Base-by-base conservation (phyloP, 1,140 invertebrate species). In the Xylocopa sonorina region DNA sequence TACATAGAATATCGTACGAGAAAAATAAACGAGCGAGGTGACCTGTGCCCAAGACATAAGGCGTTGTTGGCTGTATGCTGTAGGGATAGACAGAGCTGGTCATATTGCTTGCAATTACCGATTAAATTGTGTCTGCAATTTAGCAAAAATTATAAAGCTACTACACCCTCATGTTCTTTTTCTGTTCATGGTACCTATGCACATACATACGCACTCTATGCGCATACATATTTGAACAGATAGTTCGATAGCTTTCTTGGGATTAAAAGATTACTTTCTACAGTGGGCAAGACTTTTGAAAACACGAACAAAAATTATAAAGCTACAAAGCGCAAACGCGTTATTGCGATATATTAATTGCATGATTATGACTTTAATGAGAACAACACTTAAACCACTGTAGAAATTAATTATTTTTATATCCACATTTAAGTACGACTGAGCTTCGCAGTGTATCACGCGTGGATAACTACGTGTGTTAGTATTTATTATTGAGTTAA, bases 61-160 rank as follows among this genome's bases (percentile, higher is more conserved):
- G 82, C 86, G 90, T 88, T 89, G 91, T 83, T 84, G 91, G 90
- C 90, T 89, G 91, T 90, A 88, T 87, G 89, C 92, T 93, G 92
- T 93, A 90, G 92, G 89, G 90, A 93, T 92, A 93, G 92, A 92
- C 84, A 92, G 85, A 92, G 90, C 86, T 92, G 89, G 87, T 92
- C 87, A 93, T 88, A 92, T 89, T 87, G 82, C 81, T 89, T 85
- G 72, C 84, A 85, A 81, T 89, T 90, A 86, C 57, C 78, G 87
- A 87, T 67, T 82, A 85, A 81, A 83, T 83, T 46, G 78, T 78
- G 69, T 85, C 78, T 85, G 76, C 50, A 85, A 83, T 87, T 80
- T 82, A 85, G 78, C 72, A 85, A 67, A 82, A 51, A 75, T 86
- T 85, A 82, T 80, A 71, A 80, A 82, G 57, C 60, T 63, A 51